Evolutionary conservation across 2,888 invertebrate genomes (phyloP).

Genomic region (Platycheirus rosarum): DNA sequence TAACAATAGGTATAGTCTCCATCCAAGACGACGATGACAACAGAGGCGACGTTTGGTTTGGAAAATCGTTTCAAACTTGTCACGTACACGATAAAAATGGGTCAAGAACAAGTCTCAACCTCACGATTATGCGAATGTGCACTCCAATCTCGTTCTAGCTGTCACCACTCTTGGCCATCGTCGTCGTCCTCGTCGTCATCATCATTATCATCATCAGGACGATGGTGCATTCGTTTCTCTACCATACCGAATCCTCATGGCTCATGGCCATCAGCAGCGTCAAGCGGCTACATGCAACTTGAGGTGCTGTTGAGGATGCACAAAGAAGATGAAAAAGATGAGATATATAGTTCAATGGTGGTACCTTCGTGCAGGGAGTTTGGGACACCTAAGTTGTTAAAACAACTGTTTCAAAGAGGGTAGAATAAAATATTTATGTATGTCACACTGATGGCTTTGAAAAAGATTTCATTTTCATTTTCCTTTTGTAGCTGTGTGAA

Average conservation of each 20-base stretch:
- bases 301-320: conserved; percentile 34
- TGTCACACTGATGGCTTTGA: background rate
- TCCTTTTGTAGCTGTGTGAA: background rate
- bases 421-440: conserved; percentile 7
- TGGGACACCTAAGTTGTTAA: conserved; percentile 17
- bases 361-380: background rate
- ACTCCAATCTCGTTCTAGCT: conserved; percentile 40
- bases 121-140: conserved; percentile 62
- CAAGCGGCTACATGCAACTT: conserved; percentile 42
- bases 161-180: conserved; percentile 34
- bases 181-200: conserved; percentile 15
- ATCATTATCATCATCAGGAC: conserved; percentile 15
- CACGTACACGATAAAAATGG: conserved; percentile 63
- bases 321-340: conserved; percentile 21
- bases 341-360: conserved; percentile 7
- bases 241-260: conserved; percentile 11
- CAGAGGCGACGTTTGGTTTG: conserved; percentile 8
- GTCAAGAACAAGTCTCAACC: conserved; percentile 73
- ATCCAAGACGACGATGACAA: background rate
- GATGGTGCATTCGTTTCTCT: conserved; percentile 13
- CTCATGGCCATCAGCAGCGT: conserved; percentile 42
- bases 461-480: conserved; percentile 11
- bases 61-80: conserved; percentile 47
- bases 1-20: conserved; percentile 14
- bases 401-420: conserved; percentile 17